Conservation (phyloP, 2,888 invertebrate species). For the Bembecia ichneumoniformis region DNA sequence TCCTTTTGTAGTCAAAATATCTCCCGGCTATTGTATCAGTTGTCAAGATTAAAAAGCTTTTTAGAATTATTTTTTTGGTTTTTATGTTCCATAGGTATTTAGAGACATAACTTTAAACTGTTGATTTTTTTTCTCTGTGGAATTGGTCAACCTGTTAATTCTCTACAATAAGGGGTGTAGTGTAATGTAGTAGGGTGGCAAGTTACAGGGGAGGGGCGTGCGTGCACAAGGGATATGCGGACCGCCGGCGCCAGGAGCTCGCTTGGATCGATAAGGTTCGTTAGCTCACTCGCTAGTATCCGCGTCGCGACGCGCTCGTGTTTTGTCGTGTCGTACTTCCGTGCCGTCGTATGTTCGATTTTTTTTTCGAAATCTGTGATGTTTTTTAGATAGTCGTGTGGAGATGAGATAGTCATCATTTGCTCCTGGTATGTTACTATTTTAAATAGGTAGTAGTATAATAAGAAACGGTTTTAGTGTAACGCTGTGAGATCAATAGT, state of each 20-base stretch:
- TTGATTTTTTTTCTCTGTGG: too few species aligned
- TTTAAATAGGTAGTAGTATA: conserved; percentile 5
- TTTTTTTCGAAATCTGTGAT: conserved; percentile 18
- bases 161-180: conserved; percentile 27
- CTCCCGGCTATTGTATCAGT: too few species aligned
- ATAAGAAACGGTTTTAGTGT: neutral
- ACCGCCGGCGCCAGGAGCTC: conserved; percentile 62
- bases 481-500: conserved; percentile 38
- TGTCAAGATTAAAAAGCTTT: too few species aligned
- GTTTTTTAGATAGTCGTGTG: conserved; percentile 32
- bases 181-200: conserved; percentile 35
- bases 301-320: conserved; percentile 48
- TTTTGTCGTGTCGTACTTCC: conserved; percentile 20
- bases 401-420: conserved; percentile 55
- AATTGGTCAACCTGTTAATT: conserved; percentile 12
- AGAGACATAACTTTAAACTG: too few species aligned
- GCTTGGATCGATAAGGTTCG: conserved; percentile 56
- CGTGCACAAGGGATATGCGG: conserved; percentile 67
- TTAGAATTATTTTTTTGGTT: too few species aligned
- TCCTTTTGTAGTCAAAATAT: conserved; percentile 8
- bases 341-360: conserved; percentile 29
- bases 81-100: too few species aligned
- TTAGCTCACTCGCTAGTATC: conserved; percentile 43
- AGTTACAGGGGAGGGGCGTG: conserved; percentile 48
- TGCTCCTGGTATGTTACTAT: conserved; percentile 35